Percentiles rank a stretch among this genome's conserved stretches.
phyloP scores from a whole-genome alignment of 2,113 vertebrate genomes.

The Ibidorhyncha struthersii region DNA sequence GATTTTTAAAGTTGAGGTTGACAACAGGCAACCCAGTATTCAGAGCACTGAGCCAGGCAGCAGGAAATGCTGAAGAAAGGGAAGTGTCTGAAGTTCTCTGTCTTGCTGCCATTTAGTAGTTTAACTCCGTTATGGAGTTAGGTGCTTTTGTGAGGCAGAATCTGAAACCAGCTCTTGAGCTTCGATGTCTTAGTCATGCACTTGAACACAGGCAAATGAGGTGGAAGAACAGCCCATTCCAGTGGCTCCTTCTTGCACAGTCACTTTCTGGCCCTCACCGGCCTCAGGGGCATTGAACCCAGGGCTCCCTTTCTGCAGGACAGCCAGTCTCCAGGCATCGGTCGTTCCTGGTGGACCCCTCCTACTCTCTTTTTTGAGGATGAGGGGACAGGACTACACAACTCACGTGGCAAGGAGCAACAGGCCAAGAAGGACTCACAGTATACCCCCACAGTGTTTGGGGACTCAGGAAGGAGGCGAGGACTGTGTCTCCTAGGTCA shows the following conservation, averaged over 20 bases:
- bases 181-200: not conserved
- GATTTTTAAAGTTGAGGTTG: not conserved
- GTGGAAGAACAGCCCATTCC: not conserved
- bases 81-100: not conserved
- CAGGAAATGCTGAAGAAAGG: not conserved
- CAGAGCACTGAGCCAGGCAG: not conserved
- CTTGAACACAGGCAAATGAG: not conserved
- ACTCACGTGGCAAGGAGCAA: fast-evolving
- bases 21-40: not conserved
- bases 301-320: not conserved
- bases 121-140: not conserved
- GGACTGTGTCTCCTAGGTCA: not conserved
- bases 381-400: not conserved
- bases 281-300: not conserved
- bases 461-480: not conserved
- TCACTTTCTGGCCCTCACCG: not conserved
- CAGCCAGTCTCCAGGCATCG: not conserved
- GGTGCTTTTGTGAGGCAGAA: not conserved
- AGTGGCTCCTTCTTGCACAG: not conserved
- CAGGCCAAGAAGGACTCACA: not conserved
- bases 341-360: not conserved
- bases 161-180: not conserved
- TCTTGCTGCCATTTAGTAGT: not conserved
- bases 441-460: not conserved
- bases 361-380: not conserved